Conservation (phyloP, 2,113 vertebrate species). For the Cyprinodon brontotheroides region DNA sequence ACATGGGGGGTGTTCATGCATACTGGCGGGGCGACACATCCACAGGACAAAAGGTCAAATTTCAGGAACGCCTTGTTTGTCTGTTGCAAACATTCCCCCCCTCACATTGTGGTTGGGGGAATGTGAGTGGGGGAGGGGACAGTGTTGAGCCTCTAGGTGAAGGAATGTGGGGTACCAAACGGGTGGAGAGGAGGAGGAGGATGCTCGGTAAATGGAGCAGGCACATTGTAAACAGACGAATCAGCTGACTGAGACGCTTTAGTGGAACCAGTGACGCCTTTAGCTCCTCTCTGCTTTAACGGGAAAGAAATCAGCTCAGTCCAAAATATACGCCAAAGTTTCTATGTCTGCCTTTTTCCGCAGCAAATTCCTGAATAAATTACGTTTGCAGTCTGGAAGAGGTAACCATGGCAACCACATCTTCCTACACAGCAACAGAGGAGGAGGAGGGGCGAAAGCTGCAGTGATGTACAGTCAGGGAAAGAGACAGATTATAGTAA, state of each 20-base stretch:
- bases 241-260: not conserved
- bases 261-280: not conserved
- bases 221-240: not conserved
- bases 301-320: not conserved
- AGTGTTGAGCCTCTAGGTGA: not conserved
- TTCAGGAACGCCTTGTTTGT: not conserved
- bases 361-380: conserved; percentile 84
- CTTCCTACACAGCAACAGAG: conserved; percentile 62
- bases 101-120: not conserved
- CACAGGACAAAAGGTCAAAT: not conserved
- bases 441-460: conserved; percentile 23
- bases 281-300: not conserved
- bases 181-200: not conserved
- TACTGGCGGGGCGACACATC: not conserved
- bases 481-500: not conserved
- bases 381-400: conserved; percentile 77
- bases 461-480: conserved; percentile 1
- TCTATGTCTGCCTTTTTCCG: conserved; percentile 1
- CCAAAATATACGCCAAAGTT: not conserved
- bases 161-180: no score
- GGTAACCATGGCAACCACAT: conserved; percentile 83
- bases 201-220: not conserved
- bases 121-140: conserved; percentile 26
- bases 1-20: not conserved
- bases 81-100: not conserved